phyloP scores from a whole-genome alignment of 2,113 vertebrate genomes.

The Mungos mungo region DNA sequence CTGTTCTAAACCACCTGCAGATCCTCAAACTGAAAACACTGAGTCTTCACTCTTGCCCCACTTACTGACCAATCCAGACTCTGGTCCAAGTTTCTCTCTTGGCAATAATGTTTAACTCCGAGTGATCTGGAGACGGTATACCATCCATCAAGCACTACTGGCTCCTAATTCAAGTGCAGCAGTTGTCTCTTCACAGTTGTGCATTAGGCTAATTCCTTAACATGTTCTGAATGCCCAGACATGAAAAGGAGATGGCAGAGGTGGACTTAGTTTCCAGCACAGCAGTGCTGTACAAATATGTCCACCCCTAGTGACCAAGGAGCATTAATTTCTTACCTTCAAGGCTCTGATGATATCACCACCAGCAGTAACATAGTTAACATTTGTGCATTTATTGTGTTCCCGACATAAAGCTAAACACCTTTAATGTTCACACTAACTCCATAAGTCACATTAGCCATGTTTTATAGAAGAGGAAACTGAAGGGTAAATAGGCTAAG shows the following conservation, averaged over 20 bases:
- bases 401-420: background rate
- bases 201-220: background rate
- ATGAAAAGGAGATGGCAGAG: background rate
- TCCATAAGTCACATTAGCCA: background rate
- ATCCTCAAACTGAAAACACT: background rate
- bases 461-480: background rate
- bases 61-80: background rate
- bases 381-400: background rate
- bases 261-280: background rate
- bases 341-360: background rate
- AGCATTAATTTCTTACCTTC: background rate
- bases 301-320: background rate
- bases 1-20: background rate
- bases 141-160: background rate
- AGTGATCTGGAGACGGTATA: background rate
- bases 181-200: background rate
- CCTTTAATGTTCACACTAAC: background rate
- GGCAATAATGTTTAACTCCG: background rate
- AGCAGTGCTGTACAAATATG: background rate
- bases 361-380: background rate
- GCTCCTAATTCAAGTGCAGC: background rate
- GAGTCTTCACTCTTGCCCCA: background rate
- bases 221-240: background rate
- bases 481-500: background rate
- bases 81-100: background rate